Conservation (phyloP, 2,888 invertebrate genomes). For the Agrotis puta region DNA sequence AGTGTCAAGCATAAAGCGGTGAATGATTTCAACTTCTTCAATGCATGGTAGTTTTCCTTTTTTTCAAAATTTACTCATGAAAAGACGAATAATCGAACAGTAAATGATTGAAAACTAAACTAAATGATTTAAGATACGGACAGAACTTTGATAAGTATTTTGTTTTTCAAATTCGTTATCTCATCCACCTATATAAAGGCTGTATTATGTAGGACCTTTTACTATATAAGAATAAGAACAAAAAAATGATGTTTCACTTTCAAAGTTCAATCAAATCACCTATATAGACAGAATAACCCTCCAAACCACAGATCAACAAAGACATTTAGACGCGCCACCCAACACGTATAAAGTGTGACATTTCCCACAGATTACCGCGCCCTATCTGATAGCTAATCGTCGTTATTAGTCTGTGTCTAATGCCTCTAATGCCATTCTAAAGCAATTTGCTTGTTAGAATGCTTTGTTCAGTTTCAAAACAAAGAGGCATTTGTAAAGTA, state of each 20-base stretch:
- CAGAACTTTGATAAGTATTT: no score
- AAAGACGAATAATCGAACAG: no score
- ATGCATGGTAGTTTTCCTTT: no score
- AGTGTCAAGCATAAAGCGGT: no score
- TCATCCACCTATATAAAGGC: no score
- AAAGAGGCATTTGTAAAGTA: not conserved
- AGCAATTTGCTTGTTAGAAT: conserved; percentile 39
- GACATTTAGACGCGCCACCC: conserved; percentile 40
- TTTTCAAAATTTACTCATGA: no score
- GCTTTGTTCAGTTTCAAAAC: conserved; percentile 12
- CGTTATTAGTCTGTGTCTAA: conserved; percentile 47
- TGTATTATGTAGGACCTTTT: no score
- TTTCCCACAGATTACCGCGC: conserved; percentile 54
- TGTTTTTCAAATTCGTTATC: no score
- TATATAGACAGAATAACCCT: not conserved
- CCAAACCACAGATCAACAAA: conserved; percentile 19
- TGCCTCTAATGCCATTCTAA: conserved; percentile 26
- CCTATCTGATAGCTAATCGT: conserved; percentile 39
- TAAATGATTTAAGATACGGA: no score
- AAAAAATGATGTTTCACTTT: not conserved
- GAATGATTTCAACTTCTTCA: no score
- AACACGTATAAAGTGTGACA: conserved; percentile 43
- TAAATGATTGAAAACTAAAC: no score
- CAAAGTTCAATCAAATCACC: not conserved
- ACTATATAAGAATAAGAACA: not conserved